Conservation (phyloP, 2,888 invertebrate genomes). For the Eupelmus urozonus region DNA sequence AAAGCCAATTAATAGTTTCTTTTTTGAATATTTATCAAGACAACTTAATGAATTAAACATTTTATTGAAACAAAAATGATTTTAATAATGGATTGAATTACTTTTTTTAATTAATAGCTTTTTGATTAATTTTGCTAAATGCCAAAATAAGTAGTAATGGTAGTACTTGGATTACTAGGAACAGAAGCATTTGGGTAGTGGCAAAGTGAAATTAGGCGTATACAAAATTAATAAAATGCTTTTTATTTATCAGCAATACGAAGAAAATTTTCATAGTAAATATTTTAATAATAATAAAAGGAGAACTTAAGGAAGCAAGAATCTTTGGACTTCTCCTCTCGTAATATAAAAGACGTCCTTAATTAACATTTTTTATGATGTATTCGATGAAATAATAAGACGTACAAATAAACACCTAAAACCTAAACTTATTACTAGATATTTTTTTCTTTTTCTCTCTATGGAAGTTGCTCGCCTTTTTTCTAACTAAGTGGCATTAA, state of each 20-base stretch:
- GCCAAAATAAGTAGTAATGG: constrained; percentile 9
- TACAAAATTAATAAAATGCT: constrained; percentile 53
- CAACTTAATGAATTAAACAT: no score
- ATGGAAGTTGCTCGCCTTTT: constrained; percentile 37
- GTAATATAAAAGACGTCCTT: constrained; percentile 33
- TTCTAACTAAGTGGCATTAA: background rate
- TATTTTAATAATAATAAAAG: constrained; percentile 30
- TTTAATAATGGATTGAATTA: background rate
- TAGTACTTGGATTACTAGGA: constrained; percentile 38
- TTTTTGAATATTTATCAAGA: background rate
- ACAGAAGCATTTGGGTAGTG: constrained; percentile 39
- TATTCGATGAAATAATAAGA: constrained; percentile 3
- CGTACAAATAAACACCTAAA: constrained; percentile 20
- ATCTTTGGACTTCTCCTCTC: constrained; percentile 47
- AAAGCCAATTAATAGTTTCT: constrained; percentile 35
- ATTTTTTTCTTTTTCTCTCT: background rate
- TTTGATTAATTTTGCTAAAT: constrained; percentile 36
- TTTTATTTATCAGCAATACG: constrained; percentile 48
- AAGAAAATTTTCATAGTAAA: constrained; percentile 14
- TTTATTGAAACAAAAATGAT: background rate
- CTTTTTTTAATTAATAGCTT: constrained; percentile 29
- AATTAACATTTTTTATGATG: background rate
- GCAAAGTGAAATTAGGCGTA: constrained; percentile 46
- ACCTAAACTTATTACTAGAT: constrained; percentile 22
- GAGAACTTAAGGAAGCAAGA: constrained; percentile 35